Conservation (phyloP, 2,797 vertebrate genomes). For the Telmatherina bonti region DNA sequence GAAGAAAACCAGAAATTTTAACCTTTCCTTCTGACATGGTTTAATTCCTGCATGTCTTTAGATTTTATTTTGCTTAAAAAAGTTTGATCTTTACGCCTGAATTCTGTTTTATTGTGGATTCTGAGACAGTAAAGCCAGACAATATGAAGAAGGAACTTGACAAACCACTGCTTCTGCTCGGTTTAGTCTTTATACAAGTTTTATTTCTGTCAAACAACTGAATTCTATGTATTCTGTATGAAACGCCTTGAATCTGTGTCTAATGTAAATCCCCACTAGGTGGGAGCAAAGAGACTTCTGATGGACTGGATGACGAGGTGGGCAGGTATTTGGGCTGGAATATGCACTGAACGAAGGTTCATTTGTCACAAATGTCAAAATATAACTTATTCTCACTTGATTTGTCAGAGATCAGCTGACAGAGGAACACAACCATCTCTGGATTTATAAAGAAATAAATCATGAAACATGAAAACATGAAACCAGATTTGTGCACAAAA, state of each 20-base stretch:
- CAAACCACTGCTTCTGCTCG: background rate
- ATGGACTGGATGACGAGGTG: background rate
- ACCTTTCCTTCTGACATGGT: too few species aligned
- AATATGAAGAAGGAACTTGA: background rate
- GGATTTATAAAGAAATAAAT: too few species aligned
- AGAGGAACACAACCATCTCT: background rate
- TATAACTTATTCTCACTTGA: background rate
- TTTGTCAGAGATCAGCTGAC: background rate
- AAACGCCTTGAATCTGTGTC: conserved; percentile 7
- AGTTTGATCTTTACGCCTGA: too few species aligned
- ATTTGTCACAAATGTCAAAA: conserved; percentile 5
- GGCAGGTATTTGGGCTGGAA: background rate
- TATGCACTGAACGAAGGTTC: background rate
- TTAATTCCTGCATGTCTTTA: too few species aligned
- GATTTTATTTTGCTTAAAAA: too few species aligned
- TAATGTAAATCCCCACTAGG: conserved; percentile 49
- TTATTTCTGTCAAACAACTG: background rate
- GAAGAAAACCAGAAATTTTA: too few species aligned
- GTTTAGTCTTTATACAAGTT: background rate
- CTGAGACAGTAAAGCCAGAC: background rate
- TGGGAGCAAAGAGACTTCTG: conserved; percentile 67
- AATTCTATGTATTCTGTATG: background rate
- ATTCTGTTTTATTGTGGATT: too few species aligned
- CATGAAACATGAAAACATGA: background rate
- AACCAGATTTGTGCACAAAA: background rate